Evolutionary conservation across 1,140 invertebrate genomes (phyloP).

Genomic region (Sycobia sp.): DNA sequence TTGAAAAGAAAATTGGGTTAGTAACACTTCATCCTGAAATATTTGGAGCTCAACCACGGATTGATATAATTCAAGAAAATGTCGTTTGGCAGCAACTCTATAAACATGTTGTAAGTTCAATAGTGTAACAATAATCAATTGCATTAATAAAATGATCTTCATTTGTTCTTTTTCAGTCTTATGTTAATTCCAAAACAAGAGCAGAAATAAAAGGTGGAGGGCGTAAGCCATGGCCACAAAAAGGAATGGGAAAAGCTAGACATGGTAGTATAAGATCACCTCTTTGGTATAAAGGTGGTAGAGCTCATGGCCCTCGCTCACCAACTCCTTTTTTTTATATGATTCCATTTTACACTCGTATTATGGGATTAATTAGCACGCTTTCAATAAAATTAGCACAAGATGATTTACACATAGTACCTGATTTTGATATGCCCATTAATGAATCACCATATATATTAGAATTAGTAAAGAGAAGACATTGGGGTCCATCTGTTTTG

Average conservation of each 20-base stretch:
- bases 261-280: constrained; percentile 92
- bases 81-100: constrained; percentile 88
- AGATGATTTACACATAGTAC: constrained; percentile 92
- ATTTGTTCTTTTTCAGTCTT: constrained; percentile 59
- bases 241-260: constrained; percentile 85
- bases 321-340: constrained; percentile 92
- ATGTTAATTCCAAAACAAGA: constrained; percentile 74
- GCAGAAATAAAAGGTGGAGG: constrained; percentile 88
- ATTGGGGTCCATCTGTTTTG: constrained; percentile 95
- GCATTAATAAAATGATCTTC: background rate
- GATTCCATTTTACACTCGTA: constrained; percentile 77
- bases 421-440: constrained; percentile 84
- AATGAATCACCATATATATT: constrained; percentile 79
- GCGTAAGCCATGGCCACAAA: constrained; percentile 94
- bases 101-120: constrained; percentile 72
- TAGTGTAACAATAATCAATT: background rate
- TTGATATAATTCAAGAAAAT: constrained; percentile 90
- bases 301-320: constrained; percentile 83
- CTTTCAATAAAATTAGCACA: constrained; percentile 91
- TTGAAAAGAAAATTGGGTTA: constrained; percentile 82
- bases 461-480: constrained; percentile 79
- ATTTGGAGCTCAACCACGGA: constrained; percentile 80
- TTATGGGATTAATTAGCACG: constrained; percentile 80
- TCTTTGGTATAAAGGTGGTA: constrained; percentile 79
- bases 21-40: constrained; percentile 87